Percentiles rank a stretch among this genome's conserved stretches.
Evolutionary conservation across 2,113 vertebrate species (phyloP).

Genomic region (Penelope pileata): DNA sequence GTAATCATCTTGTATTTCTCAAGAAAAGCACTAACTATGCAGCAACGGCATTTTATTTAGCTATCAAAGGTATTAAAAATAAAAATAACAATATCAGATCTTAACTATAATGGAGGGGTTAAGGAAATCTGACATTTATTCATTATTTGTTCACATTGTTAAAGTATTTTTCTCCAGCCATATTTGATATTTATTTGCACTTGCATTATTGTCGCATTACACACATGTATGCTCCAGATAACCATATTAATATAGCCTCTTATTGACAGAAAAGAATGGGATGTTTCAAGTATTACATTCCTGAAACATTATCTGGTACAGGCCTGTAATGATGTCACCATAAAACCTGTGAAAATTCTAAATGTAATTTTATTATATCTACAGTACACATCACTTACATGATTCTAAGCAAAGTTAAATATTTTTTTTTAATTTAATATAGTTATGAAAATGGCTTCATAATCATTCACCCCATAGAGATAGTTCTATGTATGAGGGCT

Average conservation of each 20-base stretch:
- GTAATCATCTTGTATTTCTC: slow-evolving; percentile 18
- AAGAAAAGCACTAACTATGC: not conserved
- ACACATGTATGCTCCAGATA: not conserved
- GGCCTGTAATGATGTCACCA: not conserved
- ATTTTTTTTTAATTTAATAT: not conserved
- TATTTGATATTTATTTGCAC: not conserved
- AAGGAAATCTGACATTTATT: not conserved
- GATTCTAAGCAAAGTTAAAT: not conserved
- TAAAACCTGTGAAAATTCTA: not conserved
- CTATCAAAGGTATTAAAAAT: not conserved
- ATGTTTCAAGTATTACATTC: not conserved
- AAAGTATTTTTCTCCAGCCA: not conserved
- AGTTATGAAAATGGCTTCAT: not conserved
- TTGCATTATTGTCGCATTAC: not conserved
- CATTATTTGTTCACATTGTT: not conserved
- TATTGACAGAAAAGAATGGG: not conserved
- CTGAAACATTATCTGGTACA: not conserved
- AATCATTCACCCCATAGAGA: not conserved
- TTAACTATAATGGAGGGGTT: not conserved
- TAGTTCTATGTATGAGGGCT: not conserved
- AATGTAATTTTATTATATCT: not conserved
- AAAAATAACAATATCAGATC: not conserved
- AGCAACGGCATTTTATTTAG: not conserved
- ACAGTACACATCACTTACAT: not conserved
- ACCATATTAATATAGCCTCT: not conserved